A percentile compares a stretch with the other conserved stretches of the same genome.
phyloP scores from a whole-genome alignment of 2,797 vertebrate genomes.

The Sciurus carolinensis region DNA sequence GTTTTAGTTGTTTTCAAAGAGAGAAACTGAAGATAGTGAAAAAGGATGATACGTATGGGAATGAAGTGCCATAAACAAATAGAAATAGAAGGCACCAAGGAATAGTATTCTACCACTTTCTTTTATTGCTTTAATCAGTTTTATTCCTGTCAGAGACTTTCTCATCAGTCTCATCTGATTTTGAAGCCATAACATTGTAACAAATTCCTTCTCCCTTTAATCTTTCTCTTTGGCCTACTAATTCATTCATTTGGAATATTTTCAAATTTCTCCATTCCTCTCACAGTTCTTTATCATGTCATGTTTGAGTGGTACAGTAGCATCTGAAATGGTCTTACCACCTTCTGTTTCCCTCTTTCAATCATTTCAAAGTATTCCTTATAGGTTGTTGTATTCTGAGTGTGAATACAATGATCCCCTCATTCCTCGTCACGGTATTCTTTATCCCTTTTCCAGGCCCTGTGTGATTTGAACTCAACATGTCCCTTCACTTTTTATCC shows the following conservation, averaged over 20 bases:
- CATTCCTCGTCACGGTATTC: not conserved
- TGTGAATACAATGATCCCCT: not conserved
- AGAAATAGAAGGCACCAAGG: slow-evolving; percentile 9
- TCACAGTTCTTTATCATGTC: not conserved
- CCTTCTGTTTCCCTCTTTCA: not conserved
- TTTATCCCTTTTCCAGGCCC: not conserved
- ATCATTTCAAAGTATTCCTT: slow-evolving; percentile 6
- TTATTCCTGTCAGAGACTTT: slow-evolving; percentile 43
- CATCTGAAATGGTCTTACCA: not conserved
- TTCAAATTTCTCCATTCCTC: slow-evolving; percentile 40
- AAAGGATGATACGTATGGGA: slow-evolving; percentile 11
- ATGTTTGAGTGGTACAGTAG: not conserved
- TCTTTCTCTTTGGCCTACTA: not conserved
- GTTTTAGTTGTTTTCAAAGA: not conserved
- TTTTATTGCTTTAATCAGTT: slow-evolving; percentile 45
- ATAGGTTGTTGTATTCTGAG: not conserved
- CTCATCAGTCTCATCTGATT: not conserved
- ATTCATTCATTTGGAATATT: slow-evolving; percentile 49
- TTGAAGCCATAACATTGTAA: slow-evolving; percentile 25
- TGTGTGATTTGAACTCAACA: not conserved
- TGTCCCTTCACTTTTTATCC: slow-evolving; percentile 32
- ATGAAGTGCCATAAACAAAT: not conserved
- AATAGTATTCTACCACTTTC: slow-evolving; percentile 18
- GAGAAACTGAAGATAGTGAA: not conserved
- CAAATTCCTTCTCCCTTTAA: not conserved